Evolutionary conservation across 2,113 vertebrate species (phyloP).

Genomic region (Pseudopipra pipra): DNA sequence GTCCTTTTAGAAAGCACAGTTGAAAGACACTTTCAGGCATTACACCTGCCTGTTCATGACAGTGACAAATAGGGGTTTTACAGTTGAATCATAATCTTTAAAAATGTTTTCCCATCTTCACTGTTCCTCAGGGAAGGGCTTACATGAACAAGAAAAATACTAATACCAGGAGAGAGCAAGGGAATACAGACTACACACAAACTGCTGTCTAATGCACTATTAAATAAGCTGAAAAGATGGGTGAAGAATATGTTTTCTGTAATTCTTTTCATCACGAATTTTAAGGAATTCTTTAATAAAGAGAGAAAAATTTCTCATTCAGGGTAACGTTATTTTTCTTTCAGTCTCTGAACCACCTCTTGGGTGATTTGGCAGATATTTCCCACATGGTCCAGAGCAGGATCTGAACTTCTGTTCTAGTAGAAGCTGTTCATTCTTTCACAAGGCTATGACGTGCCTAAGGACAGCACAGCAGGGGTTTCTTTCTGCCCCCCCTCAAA

Average conservation of each 20-base stretch:
- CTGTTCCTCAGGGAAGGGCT: constrained; percentile 40
- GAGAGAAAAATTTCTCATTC: not conserved
- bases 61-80: constrained; percentile 42
- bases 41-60: constrained; percentile 39
- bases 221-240: not conserved
- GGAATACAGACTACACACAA: not conserved
- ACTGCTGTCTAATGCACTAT: not conserved
- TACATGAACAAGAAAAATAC: not conserved
- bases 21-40: constrained; percentile 39
- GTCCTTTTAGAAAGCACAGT: constrained; percentile 1
- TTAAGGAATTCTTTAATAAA: not conserved
- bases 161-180: not conserved
- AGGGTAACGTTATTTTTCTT: not conserved
- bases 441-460: not conserved
- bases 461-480: not conserved
- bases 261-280: not conserved
- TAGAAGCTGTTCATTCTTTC: not conserved
- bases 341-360: not conserved
- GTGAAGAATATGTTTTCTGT: not conserved
- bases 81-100: constrained; percentile 38
- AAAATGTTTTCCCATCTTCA: constrained; percentile 48
- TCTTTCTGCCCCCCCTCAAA: not conserved
- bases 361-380: not conserved
- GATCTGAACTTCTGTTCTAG: rapidly evolving
- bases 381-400: rapidly evolving